Base-by-base conservation (phyloP, 2,113 vertebrate genomes). In the Forbesichthys agassizii region DNA sequence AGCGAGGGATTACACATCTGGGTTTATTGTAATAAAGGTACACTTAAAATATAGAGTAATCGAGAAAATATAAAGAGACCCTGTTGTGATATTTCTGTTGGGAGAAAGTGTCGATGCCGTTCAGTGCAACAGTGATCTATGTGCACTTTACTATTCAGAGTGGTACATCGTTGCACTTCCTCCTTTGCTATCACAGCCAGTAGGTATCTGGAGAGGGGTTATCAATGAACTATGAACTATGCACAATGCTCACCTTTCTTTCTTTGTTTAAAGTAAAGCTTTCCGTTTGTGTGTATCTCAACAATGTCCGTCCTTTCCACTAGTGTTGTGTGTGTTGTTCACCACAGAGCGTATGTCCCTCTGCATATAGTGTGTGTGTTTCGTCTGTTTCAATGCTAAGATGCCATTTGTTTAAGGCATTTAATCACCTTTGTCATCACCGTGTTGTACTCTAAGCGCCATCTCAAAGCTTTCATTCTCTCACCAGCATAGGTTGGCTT, bases 51-150 rank as follows among this genome's bases (percentile, higher is more conserved):
- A 81, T 81, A 87, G 70, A 89, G 69, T 73, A 68, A 78, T 57
- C 68, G 79, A 86, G 81, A 89, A 86, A 84, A 84, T 65, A 75
- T 83, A 53, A 77, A 75, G 66, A 88, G 79, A 88, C 77, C 74
- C 74, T 89, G 79, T 84, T 84, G 88, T 88, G 89, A 89, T 88
- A 82, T 86, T 88, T 78, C 83, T 79, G 82, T 71, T 87, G 84
- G 85, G 88, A 90, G 80, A 82, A 87, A 89, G 84, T 84, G 85
- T 84, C 77, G 85, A 88, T 86, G 80, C 78, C 85, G 76, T 88
- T 89, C 91, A 92, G 91, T 93, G 91, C 90, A 90, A 91, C 89
- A 90, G 90, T 92, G 90, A 92, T 90, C 92, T 90, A 84, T 75
- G 84, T 90, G 86, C 90, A 91, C 90, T 89, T 82, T 81, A 84